A percentile compares a stretch with the other conserved stretches of the same genome.
Conservation (phyloP, 2,888 invertebrate species). For the Drosophila nigricruria region DNA sequence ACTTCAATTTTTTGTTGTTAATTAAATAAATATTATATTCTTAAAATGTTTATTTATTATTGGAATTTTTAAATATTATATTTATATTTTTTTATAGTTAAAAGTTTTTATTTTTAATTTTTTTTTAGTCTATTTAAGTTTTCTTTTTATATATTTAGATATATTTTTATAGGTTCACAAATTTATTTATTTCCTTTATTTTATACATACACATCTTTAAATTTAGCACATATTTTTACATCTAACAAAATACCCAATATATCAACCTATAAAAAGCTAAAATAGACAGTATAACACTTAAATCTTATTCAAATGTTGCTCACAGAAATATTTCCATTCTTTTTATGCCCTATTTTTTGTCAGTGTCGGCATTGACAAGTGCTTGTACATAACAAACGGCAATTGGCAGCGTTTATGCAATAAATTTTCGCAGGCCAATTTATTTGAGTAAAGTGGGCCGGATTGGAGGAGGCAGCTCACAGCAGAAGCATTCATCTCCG, state of each 20-base stretch:
- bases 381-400: constrained; percentile 58
- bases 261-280: neutral
- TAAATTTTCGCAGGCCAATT: constrained; percentile 75
- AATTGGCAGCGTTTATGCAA: constrained; percentile 73
- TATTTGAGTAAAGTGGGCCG: constrained; percentile 68
- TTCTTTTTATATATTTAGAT: too few relatives aligned
- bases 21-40: too few relatives aligned
- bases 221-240: neutral
- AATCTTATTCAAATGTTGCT: neutral
- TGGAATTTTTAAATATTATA: too few relatives aligned
- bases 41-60: too few relatives aligned
- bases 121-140: too few relatives aligned
- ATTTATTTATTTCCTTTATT: too few relatives aligned
- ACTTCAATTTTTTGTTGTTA: too few relatives aligned
- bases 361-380: constrained; percentile 11
- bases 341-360: neutral
- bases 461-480: constrained; percentile 46
- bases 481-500: constrained; percentile 29
- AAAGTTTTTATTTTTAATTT: too few relatives aligned
- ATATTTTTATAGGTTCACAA: too few relatives aligned
- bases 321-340: neutral
- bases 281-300: neutral
- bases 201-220: too few relatives aligned
- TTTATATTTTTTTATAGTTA: too few relatives aligned
- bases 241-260: neutral